A percentile compares a stretch with the other conserved stretches of the same genome.
Evolutionary conservation across 2,113 vertebrate species (phyloP).

Genomic region (Halichoerus grypus): DNA sequence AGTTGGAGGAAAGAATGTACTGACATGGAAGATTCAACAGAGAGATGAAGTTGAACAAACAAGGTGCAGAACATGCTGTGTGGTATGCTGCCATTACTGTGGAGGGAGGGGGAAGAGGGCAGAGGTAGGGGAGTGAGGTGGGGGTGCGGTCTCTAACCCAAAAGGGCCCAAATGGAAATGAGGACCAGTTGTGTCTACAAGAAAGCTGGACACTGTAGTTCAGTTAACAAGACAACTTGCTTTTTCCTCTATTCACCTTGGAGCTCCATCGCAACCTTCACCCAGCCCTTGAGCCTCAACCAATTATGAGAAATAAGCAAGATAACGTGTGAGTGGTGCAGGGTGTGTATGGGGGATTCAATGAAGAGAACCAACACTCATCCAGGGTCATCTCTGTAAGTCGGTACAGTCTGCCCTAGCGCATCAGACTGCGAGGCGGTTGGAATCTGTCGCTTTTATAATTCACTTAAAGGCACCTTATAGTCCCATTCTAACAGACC

Average conservation of each 20-base stretch:
- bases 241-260: not conserved
- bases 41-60: not conserved
- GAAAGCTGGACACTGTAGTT: not conserved
- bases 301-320: not conserved
- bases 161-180: not conserved
- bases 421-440: accelerated
- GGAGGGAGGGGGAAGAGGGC: not conserved
- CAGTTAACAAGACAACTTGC: not conserved
- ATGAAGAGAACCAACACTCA: too few relatives aligned
- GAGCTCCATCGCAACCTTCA: not conserved
- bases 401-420: not conserved
- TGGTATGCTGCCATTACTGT: not conserved
- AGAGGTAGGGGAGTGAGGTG: not conserved
- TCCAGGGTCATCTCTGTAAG: not conserved
- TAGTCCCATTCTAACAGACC: not conserved
- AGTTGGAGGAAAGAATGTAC: not conserved
- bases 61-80: not conserved
- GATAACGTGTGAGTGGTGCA: not conserved
- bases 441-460: not conserved
- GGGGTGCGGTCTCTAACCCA: not conserved
- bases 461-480: not conserved
- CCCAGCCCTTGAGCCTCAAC: not conserved
- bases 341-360: accelerated
- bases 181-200: not conserved
- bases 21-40: not conserved